Evolutionary conservation across 2,797 vertebrate species (phyloP).

Genomic region (Varecia variegata): DNA sequence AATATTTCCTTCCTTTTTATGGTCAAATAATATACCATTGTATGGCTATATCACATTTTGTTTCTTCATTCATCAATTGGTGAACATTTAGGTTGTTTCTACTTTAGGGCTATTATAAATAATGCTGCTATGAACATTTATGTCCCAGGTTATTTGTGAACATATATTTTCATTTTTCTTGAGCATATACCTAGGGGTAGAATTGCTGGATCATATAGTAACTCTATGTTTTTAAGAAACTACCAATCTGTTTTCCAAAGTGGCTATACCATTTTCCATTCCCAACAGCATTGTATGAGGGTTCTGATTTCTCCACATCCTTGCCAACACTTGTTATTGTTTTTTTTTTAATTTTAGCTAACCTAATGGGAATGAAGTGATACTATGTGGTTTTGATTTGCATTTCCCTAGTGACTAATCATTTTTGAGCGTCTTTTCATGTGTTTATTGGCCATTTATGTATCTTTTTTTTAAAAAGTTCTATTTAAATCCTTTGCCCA

Average conservation of each 20-base stretch:
- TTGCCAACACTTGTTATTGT: not conserved
- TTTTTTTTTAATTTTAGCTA: not conserved
- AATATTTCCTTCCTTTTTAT: not conserved
- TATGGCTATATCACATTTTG: not conserved
- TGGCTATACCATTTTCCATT: not conserved
- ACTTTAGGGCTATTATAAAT: not conserved
- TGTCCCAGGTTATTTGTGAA: not conserved
- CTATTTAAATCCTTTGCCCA: not conserved
- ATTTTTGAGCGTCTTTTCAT: not conserved
- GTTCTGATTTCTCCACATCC: not conserved
- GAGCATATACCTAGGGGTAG: not conserved
- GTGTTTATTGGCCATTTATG: not conserved
- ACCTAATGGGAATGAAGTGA: not conserved
- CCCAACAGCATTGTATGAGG: not conserved
- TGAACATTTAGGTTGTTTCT: not conserved
- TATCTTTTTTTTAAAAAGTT: not conserved
- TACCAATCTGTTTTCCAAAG: not conserved
- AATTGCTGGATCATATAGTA: not conserved
- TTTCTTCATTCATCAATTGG: not conserved
- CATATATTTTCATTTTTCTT: not conserved
- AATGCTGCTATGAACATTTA: not conserved
- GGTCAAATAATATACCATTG: not conserved
- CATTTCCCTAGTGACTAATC: not conserved
- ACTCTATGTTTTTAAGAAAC: not conserved
- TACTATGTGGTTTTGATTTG: not conserved